Conservation (phyloP, 2,113 vertebrate species). For the Lamprologus callipterus region DNA sequence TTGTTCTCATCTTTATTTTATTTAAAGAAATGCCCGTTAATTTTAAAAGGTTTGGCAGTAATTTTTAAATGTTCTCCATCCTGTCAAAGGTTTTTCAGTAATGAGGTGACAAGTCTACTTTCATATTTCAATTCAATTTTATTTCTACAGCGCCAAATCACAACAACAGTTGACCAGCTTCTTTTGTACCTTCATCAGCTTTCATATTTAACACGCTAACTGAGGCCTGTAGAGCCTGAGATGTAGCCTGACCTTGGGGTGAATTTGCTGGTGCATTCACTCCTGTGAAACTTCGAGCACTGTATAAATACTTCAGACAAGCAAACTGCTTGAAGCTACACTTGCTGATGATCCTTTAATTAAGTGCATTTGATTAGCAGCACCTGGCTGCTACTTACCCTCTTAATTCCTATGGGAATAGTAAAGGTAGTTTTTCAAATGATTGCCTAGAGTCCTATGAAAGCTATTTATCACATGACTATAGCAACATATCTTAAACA, state of each 20-base stretch:
- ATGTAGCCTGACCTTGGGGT: neutral
- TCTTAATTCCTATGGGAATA: neutral
- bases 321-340: neutral
- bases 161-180: neutral
- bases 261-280: neutral
- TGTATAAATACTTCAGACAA: neutral
- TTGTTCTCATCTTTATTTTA: neutral
- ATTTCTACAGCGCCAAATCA: rapidly evolving
- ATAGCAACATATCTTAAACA: neutral
- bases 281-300: rapidly evolving
- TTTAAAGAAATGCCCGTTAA: neutral
- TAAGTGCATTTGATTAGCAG: neutral
- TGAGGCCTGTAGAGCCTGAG: neutral
- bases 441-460: neutral
- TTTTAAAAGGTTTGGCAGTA: rapidly evolving
- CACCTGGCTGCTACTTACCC: neutral
- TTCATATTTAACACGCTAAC: neutral
- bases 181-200: neutral
- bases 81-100: neutral
- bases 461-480: neutral
- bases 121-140: neutral
- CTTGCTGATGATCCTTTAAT: neutral
- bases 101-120: neutral
- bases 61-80: neutral
- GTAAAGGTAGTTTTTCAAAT: neutral